phyloP scores from a whole-genome alignment of 2,797 vertebrate genomes.

The Melanogrammus aeglefinus region DNA sequence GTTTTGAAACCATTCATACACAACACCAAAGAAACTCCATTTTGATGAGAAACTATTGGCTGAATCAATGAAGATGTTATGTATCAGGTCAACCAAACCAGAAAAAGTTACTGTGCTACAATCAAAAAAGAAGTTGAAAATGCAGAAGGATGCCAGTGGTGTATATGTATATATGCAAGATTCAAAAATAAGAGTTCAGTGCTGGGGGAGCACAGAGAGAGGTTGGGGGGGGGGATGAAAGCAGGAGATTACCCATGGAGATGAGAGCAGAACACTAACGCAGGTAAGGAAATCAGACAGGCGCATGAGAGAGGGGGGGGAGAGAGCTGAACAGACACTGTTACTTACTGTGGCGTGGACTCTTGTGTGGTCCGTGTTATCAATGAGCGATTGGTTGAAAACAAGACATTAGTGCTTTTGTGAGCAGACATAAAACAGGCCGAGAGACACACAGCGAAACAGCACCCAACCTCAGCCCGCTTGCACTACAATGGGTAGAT shows the following conservation, averaged over 20 bases:
- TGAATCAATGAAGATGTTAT: constrained; percentile 57
- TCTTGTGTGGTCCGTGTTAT: constrained; percentile 83
- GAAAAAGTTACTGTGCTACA: constrained; percentile 32
- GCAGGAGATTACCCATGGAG: constrained; percentile 19
- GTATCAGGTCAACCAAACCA: constrained; percentile 50
- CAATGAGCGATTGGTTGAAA: constrained; percentile 84
- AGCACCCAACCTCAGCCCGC: neutral
- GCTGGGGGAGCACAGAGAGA: constrained; percentile 45
- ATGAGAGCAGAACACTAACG: constrained; percentile 55
- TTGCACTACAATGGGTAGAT: neutral
- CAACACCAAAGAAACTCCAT: constrained; percentile 37
- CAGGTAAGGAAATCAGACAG: constrained; percentile 59
- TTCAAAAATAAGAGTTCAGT: constrained; percentile 46
- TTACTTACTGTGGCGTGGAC: constrained; percentile 81
- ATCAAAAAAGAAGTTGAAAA: constrained; percentile 45
- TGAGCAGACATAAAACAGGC: constrained; percentile 79
- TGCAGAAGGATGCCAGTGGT: constrained; percentile 56
- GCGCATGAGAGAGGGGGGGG: constrained; percentile 46
- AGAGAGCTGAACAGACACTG: constrained; percentile 71
- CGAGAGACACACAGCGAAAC: constrained; percentile 74
- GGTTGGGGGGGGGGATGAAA: neutral
- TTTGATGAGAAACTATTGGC: constrained; percentile 31
- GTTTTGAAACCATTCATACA: constrained; percentile 39
- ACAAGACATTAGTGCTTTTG: constrained; percentile 87
- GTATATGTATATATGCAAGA: constrained; percentile 36